Evolutionary conservation across 2,113 vertebrate species (phyloP).

Genomic region (Seriola dumerili): DNA sequence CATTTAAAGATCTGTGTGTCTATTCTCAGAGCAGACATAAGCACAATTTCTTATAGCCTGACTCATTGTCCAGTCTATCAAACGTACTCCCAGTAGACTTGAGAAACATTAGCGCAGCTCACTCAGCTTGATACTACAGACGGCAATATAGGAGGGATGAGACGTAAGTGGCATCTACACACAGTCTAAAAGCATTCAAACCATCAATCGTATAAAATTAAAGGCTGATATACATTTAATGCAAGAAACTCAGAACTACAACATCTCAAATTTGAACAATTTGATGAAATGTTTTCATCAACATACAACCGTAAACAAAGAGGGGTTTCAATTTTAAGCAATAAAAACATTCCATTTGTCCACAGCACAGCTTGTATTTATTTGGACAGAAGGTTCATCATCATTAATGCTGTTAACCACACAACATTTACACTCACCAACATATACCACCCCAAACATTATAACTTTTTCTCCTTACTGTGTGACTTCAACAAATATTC

Average conservation of each 20-base stretch:
- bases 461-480: too few relatives aligned
- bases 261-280: too few relatives aligned
- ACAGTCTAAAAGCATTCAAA: too few relatives aligned
- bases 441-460: too few relatives aligned
- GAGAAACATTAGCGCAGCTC: constrained; percentile 59
- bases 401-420: neutral
- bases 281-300: too few relatives aligned
- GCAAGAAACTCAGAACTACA: too few relatives aligned
- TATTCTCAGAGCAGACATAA: constrained; percentile 39
- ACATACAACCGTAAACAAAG: neutral
- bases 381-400: neutral
- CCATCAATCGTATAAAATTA: neutral
- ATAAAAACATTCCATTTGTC: neutral
- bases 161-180: neutral
- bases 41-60: constrained; percentile 36
- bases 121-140: constrained; percentile 51
- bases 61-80: constrained; percentile 59
- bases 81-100: constrained; percentile 39
- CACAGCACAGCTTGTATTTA: neutral
- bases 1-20: constrained; percentile 27
- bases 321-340: neutral
- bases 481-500: too few relatives aligned
- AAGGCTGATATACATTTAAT: too few relatives aligned
- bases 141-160: constrained; percentile 31
- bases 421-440: too few relatives aligned